phyloP scores from a whole-genome alignment of 2,113 vertebrate species.

The Paradoxurus hermaphroditus region DNA sequence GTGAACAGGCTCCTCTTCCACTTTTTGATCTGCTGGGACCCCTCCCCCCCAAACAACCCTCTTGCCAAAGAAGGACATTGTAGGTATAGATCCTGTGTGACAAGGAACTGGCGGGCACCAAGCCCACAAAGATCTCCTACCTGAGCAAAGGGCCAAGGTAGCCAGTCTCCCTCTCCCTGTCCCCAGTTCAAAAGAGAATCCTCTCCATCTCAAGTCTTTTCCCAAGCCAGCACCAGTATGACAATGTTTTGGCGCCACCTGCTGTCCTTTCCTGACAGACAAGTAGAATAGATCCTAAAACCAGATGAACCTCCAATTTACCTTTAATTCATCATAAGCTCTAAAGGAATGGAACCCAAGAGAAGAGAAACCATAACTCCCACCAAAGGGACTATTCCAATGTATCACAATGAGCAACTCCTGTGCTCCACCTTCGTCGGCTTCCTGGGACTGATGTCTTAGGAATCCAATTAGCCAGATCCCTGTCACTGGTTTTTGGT shows the following conservation, averaged over 20 bases:
- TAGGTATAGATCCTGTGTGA: neutral
- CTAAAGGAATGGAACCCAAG: neutral
- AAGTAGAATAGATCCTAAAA: neutral
- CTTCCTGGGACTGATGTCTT: neutral
- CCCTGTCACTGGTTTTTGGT: neutral
- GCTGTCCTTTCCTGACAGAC: conserved; percentile 42
- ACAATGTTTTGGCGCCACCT: conserved; percentile 76
- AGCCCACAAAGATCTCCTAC: conserved; percentile 18
- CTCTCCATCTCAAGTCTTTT: neutral
- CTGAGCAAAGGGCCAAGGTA: neutral
- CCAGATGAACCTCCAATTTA: neutral
- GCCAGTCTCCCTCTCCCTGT: neutral
- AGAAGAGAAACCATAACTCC: neutral
- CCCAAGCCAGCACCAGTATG: neutral
- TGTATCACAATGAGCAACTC: neutral
- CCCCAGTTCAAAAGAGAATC: neutral
- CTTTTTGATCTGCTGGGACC: neutral
- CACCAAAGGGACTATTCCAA: neutral
- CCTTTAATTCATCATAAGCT: neutral
- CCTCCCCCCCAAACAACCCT: neutral
- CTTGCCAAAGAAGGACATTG: neutral
- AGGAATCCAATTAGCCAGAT: neutral
- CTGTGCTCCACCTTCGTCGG: neutral
- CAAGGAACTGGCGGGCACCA: neutral
- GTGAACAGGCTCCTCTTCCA: neutral